phyloP scores from a whole-genome alignment of 2,113 vertebrate genomes.

The Chitala chitala region DNA sequence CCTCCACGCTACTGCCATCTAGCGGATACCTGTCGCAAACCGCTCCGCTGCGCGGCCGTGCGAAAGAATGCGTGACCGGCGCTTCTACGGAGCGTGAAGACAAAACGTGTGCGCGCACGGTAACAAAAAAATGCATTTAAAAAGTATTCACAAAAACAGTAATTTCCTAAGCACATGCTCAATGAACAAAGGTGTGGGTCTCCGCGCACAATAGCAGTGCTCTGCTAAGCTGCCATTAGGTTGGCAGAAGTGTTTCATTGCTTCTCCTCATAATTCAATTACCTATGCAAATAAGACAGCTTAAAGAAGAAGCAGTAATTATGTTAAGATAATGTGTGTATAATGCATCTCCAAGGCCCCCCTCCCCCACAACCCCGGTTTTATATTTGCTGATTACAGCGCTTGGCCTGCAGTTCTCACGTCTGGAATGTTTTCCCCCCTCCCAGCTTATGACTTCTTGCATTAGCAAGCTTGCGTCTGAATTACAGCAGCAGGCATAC shows the following conservation, averaged over 20 bases:
- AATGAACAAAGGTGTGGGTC: neutral
- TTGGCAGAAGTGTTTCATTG: neutral
- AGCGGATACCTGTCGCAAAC: conserved; percentile 45
- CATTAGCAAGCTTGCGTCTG: neutral
- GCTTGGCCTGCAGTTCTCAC: neutral
- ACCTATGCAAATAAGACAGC: conserved; percentile 9
- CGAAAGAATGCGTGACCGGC: neutral
- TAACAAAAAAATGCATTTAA: neutral
- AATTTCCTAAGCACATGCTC: neutral
- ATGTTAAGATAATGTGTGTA: neutral
- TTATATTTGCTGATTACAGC: neutral
- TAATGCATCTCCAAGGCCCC: too few species aligned
- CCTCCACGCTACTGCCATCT: conserved; percentile 66
- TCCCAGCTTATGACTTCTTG: neutral
- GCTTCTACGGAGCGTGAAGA: neutral
- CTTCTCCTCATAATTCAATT: conserved; percentile 9
- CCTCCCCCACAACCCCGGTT: too few species aligned
- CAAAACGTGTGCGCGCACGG: too few species aligned
- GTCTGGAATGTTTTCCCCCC: neutral
- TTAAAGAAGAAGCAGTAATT: conserved; percentile 2
- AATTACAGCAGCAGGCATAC: neutral
- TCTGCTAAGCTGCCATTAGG: neutral
- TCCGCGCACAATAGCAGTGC: neutral
- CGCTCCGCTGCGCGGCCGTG: conserved; percentile 7
- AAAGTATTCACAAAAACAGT: neutral